Evolutionary conservation across 2,113 vertebrate genomes (phyloP).

Genomic region (Pyrgilauda ruficollis): DNA sequence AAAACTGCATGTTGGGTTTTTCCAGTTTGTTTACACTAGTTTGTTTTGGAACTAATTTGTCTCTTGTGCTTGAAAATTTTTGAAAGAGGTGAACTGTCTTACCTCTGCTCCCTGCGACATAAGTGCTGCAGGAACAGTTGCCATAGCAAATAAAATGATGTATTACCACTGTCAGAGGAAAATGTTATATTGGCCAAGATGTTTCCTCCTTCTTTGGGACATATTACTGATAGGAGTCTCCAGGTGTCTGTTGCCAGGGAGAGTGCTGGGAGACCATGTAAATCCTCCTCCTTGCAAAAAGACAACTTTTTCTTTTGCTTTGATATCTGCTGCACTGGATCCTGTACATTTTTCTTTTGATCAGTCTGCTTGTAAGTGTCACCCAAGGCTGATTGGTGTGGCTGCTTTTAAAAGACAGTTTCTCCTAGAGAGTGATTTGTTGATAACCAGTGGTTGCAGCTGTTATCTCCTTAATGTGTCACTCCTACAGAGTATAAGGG

Average conservation of each 20-base stretch:
- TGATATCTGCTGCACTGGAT: neutral
- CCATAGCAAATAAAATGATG: neutral
- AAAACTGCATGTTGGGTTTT: neutral
- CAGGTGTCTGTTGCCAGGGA: neutral
- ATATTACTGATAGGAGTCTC: neutral
- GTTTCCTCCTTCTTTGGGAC: neutral
- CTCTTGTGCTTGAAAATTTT: neutral
- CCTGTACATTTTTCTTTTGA: neutral
- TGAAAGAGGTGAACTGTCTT: neutral
- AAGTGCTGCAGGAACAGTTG: neutral
- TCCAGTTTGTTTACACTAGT: neutral
- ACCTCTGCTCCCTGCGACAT: neutral
- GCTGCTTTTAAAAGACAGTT: neutral
- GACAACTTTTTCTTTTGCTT: neutral
- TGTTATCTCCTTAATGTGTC: neutral
- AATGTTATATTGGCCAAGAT: neutral
- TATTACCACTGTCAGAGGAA: slow-evolving; percentile 1
- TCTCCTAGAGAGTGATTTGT: neutral
- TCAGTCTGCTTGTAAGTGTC: neutral
- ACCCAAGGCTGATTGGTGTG: neutral
- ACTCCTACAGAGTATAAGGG: neutral
- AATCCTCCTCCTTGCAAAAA: neutral
- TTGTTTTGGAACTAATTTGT: neutral
- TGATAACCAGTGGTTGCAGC: neutral
- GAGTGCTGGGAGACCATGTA: neutral